phyloP scores from a whole-genome alignment of 1,140 invertebrate species.

The Lethocerus indicus region DNA sequence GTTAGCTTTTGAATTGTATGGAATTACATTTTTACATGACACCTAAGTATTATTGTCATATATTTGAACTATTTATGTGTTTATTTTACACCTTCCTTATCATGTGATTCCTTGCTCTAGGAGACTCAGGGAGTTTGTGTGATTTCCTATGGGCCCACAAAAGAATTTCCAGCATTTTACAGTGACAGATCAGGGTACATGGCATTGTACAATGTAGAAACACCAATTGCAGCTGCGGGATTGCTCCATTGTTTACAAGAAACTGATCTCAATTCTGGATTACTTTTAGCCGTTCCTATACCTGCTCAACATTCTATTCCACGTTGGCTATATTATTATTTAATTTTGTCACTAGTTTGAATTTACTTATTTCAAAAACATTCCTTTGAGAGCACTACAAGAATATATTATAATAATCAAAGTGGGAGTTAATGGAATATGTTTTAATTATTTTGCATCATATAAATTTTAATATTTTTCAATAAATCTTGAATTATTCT shows the following conservation, averaged over 20 bases:
- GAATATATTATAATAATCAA: background rate
- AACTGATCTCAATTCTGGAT: conserved; percentile 55
- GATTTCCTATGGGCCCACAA: conserved; percentile 43
- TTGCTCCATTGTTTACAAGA: conserved; percentile 38
- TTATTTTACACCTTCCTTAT: background rate
- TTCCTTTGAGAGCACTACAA: background rate
- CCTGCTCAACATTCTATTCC: conserved; percentile 48
- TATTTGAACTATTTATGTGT: background rate
- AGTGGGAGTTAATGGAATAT: background rate
- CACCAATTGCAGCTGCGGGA: conserved; percentile 45
- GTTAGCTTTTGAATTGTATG: background rate
- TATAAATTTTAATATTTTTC: background rate
- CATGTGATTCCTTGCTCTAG: conserved; percentile 26
- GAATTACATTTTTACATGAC: background rate
- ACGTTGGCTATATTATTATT: conserved; percentile 20
- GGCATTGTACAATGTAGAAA: conserved; percentile 48
- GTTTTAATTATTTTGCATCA: background rate
- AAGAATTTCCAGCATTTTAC: conserved; percentile 82
- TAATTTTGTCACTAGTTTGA: background rate
- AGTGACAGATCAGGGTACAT: conserved; percentile 43
- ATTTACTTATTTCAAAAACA: background rate
- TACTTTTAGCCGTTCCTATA: conserved; percentile 83
- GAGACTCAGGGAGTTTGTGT: conserved; percentile 92
- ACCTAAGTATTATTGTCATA: background rate
- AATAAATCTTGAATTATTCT: background rate